Evolutionary conservation across 2,888 invertebrate species (phyloP), one percentile per base, ranked within the genome.

Genomic region (Nomada lathburiana): DNA sequence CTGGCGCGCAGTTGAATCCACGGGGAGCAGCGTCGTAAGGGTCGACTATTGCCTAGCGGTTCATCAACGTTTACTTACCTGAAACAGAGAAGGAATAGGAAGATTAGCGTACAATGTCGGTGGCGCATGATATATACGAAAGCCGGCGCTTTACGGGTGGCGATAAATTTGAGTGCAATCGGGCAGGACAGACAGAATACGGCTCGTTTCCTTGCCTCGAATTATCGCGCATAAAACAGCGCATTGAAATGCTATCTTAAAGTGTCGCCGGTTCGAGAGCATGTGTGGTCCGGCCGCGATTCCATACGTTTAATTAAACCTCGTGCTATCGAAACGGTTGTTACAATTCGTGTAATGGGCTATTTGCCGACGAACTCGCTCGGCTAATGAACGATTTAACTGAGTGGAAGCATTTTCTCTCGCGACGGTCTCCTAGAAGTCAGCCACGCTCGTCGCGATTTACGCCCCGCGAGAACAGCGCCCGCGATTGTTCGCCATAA

Each of bases 1-100:
- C 16, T 59, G 26, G 16, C 11, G n/a, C 26, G 13, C 47, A 11
- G 26, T 44, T 44, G 44, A 23, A 55, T 42, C 44, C 44, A 44
- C 53, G 26, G 68, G 26, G n/a, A 18, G 44, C 42, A 20, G 10
- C 36, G 60, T 64, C 26, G 50, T 16, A 55, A 36, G 36, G 42
- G 26, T 55, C 53, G 64, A 53, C 57, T 65, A 72, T 63, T 52
- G 55, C 20, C 29, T 73, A 16, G 20, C 7, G 55, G 44, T 36
- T 47, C 20, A 73, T 55, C 72, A 9, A 2, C 53, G 44, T 44
- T 53, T 72, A 88, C 87, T 87, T 76, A 87, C 87, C 87, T 87
- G 88, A 63, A 87, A 87, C 79, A 76, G 68, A 80, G 62, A 76
- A 57, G 23, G 26, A 59, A 70, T 20, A 11, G 18, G 18, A 29